These are phyloP conservation scores for Idaea biselata DNA, from an alignment of 2,888 invertebrate species.

Conservation along the genomic window DNA sequence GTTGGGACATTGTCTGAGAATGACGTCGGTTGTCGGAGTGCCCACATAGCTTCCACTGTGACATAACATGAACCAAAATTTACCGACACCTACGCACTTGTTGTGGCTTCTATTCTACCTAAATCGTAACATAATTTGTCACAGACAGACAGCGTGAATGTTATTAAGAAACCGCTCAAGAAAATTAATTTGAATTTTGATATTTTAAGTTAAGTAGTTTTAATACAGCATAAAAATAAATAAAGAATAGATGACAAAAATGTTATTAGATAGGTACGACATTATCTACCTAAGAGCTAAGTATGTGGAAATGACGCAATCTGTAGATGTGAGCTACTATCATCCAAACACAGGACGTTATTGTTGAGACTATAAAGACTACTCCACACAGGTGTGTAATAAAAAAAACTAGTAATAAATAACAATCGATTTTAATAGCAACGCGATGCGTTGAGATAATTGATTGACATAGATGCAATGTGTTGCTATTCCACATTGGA, in stretches of 20 bases:
- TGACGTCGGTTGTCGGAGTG: conserved; percentile 13
- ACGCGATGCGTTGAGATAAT: too few relatives aligned
- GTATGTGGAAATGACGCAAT: not conserved
- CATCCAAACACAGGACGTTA: not conserved
- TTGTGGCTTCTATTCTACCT: not conserved
- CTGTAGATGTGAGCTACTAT: not conserved
- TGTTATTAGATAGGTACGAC: too few relatives aligned
- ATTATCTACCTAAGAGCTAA: too few relatives aligned
- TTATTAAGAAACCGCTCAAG: not conserved
- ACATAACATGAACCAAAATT: not conserved
- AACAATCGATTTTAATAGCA: too few relatives aligned
- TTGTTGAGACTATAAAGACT: not conserved
- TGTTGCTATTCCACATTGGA: too few relatives aligned
- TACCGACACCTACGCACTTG: not conserved
- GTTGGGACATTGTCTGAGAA: conserved; percentile 16
- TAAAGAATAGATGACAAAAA: too few relatives aligned
- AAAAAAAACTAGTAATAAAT: too few relatives aligned
- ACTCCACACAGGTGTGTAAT: too few relatives aligned
- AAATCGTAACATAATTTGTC: not conserved
- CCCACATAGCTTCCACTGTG: not conserved
- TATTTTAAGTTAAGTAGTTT: not conserved
- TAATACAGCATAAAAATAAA: not conserved
- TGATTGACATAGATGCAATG: too few relatives aligned
- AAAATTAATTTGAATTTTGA: not conserved
- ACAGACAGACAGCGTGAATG: not conserved